These are phyloP conservation scores for Coelopa pilipes DNA, from an alignment of 2,888 invertebrate genomes.

Conservation along the genomic window DNA sequence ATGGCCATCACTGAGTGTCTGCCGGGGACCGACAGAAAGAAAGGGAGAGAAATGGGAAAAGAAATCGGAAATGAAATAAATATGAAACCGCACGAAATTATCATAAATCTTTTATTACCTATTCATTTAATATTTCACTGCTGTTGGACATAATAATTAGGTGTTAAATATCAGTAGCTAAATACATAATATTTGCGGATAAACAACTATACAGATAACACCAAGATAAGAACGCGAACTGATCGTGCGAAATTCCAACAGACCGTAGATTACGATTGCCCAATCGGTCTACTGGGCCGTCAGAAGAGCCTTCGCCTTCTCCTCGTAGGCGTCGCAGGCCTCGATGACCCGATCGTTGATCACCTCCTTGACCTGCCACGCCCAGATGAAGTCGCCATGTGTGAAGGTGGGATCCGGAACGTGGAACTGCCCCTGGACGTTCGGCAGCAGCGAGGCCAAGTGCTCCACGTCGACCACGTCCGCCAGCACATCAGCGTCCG, in stretches of 20 bases:
- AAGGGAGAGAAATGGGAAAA: background rate
- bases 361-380: conserved; percentile 36
- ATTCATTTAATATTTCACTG: too few species aligned
- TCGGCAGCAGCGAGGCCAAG: conserved; percentile 37
- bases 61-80: background rate
- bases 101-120: too few species aligned
- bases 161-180: too few species aligned
- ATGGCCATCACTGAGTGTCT: too few species aligned
- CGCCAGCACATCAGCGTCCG: conserved; percentile 42
- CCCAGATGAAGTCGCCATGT: conserved; percentile 47
- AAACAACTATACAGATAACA: too few species aligned
- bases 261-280: too few species aligned
- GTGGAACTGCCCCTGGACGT: conserved; percentile 35
- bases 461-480: conserved; percentile 40
- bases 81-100: background rate
- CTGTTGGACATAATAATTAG: too few species aligned
- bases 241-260: too few species aligned
- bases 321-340: background rate
- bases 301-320: background rate
- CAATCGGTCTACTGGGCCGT: too few species aligned
- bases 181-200: too few species aligned
- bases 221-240: too few species aligned
- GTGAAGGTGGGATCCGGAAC: conserved; percentile 42
- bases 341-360: conserved; percentile 4
- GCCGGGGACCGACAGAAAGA: background rate